Evolutionary conservation across 2,888 invertebrate genomes (phyloP), one percentile per base, ranked within the genome.

Genomic region (Drosophila basisetae): DNA sequence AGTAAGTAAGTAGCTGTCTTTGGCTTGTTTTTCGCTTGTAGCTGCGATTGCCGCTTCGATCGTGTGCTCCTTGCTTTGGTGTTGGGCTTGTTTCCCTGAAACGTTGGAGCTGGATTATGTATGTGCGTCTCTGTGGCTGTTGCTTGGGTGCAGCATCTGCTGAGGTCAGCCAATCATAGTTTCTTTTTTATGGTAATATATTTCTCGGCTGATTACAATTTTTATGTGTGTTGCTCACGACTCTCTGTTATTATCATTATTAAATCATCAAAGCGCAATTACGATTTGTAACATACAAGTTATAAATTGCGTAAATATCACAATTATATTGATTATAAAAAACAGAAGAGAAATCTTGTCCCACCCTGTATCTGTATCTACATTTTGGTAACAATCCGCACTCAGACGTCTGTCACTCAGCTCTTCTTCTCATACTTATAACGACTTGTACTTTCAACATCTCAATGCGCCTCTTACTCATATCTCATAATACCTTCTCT

Each of bases 21-120:
- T 73, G 77, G 67, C 90, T 89, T 89, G 90, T 90, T 85, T 85
- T 68, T 39, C 59, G 66, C 86, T 79, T 76, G 86, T 83, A 73
- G 66, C 31, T 28, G 61, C 63, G 80, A 76, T 76, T 68, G 61
- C 65, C 28, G 47, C 30, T 47, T 22, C 52, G 73, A 72, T 71
- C 77, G 18, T 37, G 37, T 37, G 37, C 37, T 37, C 11, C 43
- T 22, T 43, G 22, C 9, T 6, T 43, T 11, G 22, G 71, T 80
- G 69, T 41, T 68, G 52, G 63, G 59, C 55, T 63, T 31, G 58
- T 47, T 35, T 59, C 52, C 72, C 28, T 22, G 39, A 33, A 43
- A 41, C 56, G 58, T 52, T 58, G 43, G 4, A 4, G 37, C 52
- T 52, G 50, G 72, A 41, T 22, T 60, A 35, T 31, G 39, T 47